Evolutionary conservation across 2,797 vertebrate species (phyloP), one percentile per base, ranked within the genome.

Genomic region (Knipowitschia caucasica): DNA sequence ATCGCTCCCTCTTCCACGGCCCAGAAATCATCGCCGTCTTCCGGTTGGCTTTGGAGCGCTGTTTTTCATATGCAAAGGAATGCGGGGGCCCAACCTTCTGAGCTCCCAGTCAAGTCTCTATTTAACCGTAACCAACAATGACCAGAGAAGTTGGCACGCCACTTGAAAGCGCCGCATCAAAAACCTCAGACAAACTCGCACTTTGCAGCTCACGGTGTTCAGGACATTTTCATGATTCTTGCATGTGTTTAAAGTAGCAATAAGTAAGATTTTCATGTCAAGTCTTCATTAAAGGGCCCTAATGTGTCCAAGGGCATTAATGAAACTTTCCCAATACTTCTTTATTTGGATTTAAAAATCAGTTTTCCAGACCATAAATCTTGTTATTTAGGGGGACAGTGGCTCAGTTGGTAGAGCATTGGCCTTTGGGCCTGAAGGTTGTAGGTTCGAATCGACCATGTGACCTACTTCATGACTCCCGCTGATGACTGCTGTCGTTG

Each of bases 1-100:
- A 73, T 68, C 53, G 39, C 56, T 67, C 65, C 59, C 40, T 67
- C 64, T 56, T 38, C 73, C 69, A 58, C 24, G n/a, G n/a, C 62
- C 47, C 56, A 65, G 73, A 75, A 68, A 45, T 36, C 59, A 67
- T 64, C 67, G 73, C 63, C 6, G 20, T 43, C 60, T 69, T 30
- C 15, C 4, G 55, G 26, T 26, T n/a, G 6, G 30, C 52, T 63
- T 34, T 49, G 26, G 4, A 12, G n/a, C 30, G 1, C 17, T 54
- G 34, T 35, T 67, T 63, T 59, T 36, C 10, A 24, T 56, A 38
- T 69, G 55, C 17, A 51, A 49, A 64, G 53, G 24, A 25, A 29
- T 35, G 49, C 4, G 5, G 24, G 27, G 55, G 23, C 34, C n/a
- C 38, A 25, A 26, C n/a, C 21, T 11, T 44, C 17, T 21, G 29